Percentiles rank a stretch among this genome's conserved stretches.
Conservation (phyloP, 2,113 vertebrate genomes). For the Colossoma macropomum region DNA sequence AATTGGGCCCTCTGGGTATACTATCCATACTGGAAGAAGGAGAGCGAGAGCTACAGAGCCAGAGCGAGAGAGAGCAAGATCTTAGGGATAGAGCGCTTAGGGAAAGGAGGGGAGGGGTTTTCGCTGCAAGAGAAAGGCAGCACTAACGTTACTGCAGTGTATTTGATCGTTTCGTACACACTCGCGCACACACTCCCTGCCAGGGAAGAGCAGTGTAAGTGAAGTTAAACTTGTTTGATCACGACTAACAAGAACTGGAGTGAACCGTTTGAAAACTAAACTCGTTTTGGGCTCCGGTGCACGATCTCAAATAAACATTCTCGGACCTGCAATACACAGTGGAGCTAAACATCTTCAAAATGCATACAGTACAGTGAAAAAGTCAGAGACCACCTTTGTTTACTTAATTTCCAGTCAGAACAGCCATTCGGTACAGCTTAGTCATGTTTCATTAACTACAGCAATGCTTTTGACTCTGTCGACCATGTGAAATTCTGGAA, state of each 20-base stretch:
- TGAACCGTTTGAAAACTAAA: not conserved
- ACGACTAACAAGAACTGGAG: slow-evolving; percentile 67
- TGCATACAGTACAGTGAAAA: not conserved
- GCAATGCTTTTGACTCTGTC: too few species aligned
- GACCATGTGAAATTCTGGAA: too few species aligned
- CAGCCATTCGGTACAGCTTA: too few species aligned
- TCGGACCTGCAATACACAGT: not conserved
- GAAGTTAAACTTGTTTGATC: slow-evolving; percentile 69
- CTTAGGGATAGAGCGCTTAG: not conserved
- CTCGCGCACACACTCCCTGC: slow-evolving; percentile 44
- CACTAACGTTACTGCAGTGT: slow-evolving; percentile 39
- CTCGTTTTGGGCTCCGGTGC: not conserved
- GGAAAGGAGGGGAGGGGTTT: slow-evolving; percentile 15
- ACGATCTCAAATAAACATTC: not conserved
- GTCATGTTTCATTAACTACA: too few species aligned
- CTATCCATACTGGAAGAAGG: slow-evolving; percentile 57
- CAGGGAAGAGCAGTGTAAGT: slow-evolving; percentile 49
- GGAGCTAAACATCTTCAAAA: not conserved
- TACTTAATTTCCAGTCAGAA: too few species aligned
- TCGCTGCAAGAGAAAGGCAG: slow-evolving; percentile 29
- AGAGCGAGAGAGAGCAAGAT: slow-evolving; percentile 15
- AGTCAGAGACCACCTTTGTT: too few species aligned
- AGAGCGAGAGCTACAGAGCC: not conserved
- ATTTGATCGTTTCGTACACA: slow-evolving; percentile 36
- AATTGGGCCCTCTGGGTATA: slow-evolving; percentile 79